These are phyloP conservation scores for Tetranychus urticae DNA, from an alignment of 1,140 invertebrate genomes.

Conservation along the genomic window DNA sequence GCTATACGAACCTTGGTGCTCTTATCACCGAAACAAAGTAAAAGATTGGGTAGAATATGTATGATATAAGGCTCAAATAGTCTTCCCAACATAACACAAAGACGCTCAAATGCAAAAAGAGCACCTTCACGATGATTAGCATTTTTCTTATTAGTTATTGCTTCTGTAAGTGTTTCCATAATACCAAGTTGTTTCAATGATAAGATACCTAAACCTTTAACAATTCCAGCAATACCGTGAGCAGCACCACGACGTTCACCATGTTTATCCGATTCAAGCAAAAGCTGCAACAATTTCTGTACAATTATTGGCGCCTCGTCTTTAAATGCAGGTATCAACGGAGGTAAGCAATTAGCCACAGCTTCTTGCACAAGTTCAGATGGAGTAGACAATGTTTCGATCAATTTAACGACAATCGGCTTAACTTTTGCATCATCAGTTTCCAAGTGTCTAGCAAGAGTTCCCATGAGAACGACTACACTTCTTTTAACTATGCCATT, in stretches of 20 bases:
- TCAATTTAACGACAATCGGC: conserved; percentile 70
- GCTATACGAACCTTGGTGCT: conserved; percentile 48
- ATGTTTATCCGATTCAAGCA: conserved; percentile 81
- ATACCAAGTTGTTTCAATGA: conserved; percentile 85
- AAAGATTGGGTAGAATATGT: conserved; percentile 75
- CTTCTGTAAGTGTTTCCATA: conserved; percentile 73
- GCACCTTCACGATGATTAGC: conserved; percentile 78
- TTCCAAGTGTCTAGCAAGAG: conserved; percentile 76
- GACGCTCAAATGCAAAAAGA: conserved; percentile 88
- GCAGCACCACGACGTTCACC: conserved; percentile 58
- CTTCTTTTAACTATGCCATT: conserved; percentile 81
- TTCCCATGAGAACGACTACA: conserved; percentile 90
- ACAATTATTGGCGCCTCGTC: conserved; percentile 66
- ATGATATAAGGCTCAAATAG: conserved; percentile 97
- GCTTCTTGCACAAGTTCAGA: conserved; percentile 96
- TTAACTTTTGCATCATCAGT: conserved; percentile 65
- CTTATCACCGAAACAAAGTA: conserved; percentile 83
- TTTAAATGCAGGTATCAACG: conserved; percentile 70
- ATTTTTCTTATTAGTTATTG: conserved; percentile 92
- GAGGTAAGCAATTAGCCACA: conserved; percentile 82
- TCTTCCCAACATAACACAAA: conserved; percentile 78
- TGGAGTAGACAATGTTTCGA: conserved; percentile 77
- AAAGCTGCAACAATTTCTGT: conserved; percentile 56
- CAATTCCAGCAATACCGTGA: conserved; percentile 31
- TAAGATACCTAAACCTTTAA: conserved; percentile 88